Percentiles rank a stretch among this genome's conserved stretches.
Evolutionary conservation across 2,888 invertebrate genomes (phyloP).

Genomic region (Priocnemis perturbator): DNA sequence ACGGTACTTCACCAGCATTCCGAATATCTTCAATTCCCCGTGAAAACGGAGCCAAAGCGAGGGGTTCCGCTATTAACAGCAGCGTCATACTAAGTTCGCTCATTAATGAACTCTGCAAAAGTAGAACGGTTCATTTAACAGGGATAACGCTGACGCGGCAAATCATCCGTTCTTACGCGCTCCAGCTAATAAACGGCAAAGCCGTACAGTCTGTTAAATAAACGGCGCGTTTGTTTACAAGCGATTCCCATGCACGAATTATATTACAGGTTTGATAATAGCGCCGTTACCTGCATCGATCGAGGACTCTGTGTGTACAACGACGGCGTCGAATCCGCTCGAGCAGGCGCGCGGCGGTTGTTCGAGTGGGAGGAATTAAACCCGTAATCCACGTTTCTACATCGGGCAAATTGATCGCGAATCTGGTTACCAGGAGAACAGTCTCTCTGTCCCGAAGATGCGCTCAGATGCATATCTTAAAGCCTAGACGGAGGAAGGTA

Average conservation of each 20-base stretch:
- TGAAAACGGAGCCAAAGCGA: too few relatives aligned
- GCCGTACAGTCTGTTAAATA: constrained; percentile 15
- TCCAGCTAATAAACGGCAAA: neutral
- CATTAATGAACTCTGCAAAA: too few relatives aligned
- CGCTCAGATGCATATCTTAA: constrained; percentile 16
- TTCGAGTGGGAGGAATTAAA: constrained; percentile 18
- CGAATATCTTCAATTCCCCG: too few relatives aligned
- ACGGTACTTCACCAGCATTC: too few relatives aligned
- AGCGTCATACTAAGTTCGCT: too few relatives aligned
- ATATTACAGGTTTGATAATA: neutral
- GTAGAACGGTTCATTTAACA: too few relatives aligned
- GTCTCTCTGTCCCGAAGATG: constrained; percentile 4
- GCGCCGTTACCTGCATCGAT: neutral
- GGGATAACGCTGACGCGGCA: too few relatives aligned
- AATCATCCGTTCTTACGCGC: neutral
- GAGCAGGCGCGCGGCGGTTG: too few relatives aligned
- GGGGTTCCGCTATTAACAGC: too few relatives aligned
- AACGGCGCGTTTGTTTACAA: constrained; percentile 5
- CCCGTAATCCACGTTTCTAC: constrained; percentile 34
- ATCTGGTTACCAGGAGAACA: neutral
- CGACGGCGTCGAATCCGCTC: too few relatives aligned
- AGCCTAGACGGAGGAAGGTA: constrained; percentile 19
- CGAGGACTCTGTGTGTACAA: too few relatives aligned
- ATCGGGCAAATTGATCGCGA: neutral
- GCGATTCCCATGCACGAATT: neutral